Conservation (phyloP, 2,113 vertebrate genomes). For the Psettodes erumei region DNA sequence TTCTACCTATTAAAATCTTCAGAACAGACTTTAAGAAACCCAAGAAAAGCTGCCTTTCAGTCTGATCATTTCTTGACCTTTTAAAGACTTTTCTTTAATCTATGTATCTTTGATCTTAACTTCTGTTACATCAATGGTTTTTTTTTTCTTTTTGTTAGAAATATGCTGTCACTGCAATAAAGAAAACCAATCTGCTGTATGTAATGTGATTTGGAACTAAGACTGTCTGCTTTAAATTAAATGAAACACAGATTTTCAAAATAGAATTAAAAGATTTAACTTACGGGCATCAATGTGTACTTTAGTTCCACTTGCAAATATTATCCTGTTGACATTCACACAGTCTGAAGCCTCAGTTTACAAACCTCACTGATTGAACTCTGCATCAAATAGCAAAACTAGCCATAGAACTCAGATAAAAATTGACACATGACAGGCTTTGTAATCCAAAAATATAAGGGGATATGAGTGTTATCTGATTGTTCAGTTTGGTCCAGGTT, state of each 20-base stretch:
- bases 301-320: slow-evolving; percentile 36
- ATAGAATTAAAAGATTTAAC: neutral
- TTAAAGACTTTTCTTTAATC: too few species aligned
- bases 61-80: too few species aligned
- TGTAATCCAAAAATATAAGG: neutral
- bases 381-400: neutral
- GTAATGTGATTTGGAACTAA: neutral
- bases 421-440: neutral
- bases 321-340: slow-evolving; percentile 13
- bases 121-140: too few species aligned
- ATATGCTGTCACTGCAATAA: neutral
- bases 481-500: too few species aligned
- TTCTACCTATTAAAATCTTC: neutral
- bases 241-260: neutral
- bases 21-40: neutral
- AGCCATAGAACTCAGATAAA: neutral
- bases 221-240: neutral
- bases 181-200: neutral
- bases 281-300: slow-evolving; percentile 15
- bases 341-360: neutral
- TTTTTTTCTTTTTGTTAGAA: neutral
- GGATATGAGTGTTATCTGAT: too few species aligned
- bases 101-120: too few species aligned
- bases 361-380: neutral
- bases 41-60: too few species aligned